phyloP scores from a whole-genome alignment of 2,888 invertebrate genomes.

The Conchocele bisecta region DNA sequence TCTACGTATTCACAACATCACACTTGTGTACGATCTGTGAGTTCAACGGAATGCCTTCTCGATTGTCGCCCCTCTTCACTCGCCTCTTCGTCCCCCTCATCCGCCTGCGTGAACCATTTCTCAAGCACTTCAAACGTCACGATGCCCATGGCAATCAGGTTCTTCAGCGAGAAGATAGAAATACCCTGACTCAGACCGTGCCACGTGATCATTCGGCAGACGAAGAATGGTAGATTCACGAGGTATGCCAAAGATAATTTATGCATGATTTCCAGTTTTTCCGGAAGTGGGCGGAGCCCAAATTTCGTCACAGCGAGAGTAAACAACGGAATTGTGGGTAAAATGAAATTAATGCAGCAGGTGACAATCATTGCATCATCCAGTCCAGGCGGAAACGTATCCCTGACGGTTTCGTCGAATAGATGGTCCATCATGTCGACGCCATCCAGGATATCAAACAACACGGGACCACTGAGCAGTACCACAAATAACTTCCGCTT shows the following conservation, averaged over 20 bases:
- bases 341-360: conserved; percentile 84
- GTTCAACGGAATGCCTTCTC: too few species aligned
- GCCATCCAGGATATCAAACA: conserved; percentile 86
- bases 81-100: not conserved
- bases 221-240: conserved; percentile 85
- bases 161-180: conserved; percentile 85
- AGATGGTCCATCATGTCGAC: conserved; percentile 84
- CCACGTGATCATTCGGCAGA: conserved; percentile 85
- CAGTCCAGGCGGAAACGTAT: conserved; percentile 73
- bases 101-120: conserved; percentile 20
- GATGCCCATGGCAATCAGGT: conserved; percentile 84
- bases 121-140: conserved; percentile 78
- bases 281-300: conserved; percentile 75
- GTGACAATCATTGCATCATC: conserved; percentile 84
- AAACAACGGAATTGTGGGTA: conserved; percentile 85
- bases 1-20: too few species aligned
- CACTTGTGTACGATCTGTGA: too few species aligned
- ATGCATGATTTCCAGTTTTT: conserved; percentile 78
- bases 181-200: conserved; percentile 83
- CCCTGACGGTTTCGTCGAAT: conserved; percentile 75
- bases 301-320: conserved; percentile 84
- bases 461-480: conserved; percentile 84
- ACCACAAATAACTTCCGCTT: conserved; percentile 84
- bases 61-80: not conserved
- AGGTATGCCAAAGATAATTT: conserved; percentile 84